These are phyloP conservation scores for Ptiloglossa arizonensis DNA, from an alignment of 1,140 invertebrate genomes.

Conservation along the genomic window DNA sequence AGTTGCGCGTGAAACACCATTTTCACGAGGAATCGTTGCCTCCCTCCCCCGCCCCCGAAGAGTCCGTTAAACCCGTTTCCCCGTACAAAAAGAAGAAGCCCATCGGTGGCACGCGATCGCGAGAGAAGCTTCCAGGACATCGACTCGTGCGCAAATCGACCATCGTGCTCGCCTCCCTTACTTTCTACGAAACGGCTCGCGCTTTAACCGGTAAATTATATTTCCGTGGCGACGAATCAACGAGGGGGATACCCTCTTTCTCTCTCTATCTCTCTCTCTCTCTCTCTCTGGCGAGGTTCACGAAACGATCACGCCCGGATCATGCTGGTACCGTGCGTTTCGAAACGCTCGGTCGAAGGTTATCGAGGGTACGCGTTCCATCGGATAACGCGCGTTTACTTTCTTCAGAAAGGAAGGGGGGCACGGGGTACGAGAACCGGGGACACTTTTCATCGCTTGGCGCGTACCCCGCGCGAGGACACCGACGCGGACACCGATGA, in stretches of 20 bases:
- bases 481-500: constrained; percentile 7
- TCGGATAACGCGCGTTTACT: constrained; percentile 4
- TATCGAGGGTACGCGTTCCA: background rate
- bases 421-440: too few relatives aligned
- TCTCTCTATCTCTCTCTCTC: too few relatives aligned
- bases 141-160: constrained; percentile 41
- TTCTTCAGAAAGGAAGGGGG: too few relatives aligned
- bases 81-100: constrained; percentile 30
- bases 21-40: background rate
- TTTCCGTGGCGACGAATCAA: background rate
- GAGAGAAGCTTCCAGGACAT: constrained; percentile 34
- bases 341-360: background rate
- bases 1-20: constrained; percentile 8
- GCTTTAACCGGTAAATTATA: constrained; percentile 39
- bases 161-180: constrained; percentile 28
- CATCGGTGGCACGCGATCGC: constrained; percentile 38
- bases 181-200: constrained; percentile 39
- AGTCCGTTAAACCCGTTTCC: constrained; percentile 45
- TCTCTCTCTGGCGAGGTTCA: too few relatives aligned
- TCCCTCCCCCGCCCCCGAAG: too few relatives aligned
- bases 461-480: too few relatives aligned
- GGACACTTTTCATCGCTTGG: constrained; percentile 14
- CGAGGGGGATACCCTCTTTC: too few relatives aligned
- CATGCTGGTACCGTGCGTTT: background rate
- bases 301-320: constrained; percentile 17